Conservation (phyloP, 2,797 vertebrate genomes). For the Sebastes steindachneri region DNA sequence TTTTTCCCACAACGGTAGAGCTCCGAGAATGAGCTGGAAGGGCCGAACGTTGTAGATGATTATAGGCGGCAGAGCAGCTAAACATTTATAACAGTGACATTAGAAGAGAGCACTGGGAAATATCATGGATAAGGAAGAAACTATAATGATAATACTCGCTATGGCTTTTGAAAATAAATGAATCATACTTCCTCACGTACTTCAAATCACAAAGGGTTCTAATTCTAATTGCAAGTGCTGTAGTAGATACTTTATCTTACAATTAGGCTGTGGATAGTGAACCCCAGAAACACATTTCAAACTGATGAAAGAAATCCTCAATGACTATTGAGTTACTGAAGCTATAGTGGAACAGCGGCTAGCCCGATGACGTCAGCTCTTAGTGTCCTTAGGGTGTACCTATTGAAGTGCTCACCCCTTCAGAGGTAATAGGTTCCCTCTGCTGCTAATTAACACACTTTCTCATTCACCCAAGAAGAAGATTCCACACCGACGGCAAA, state of each 20-base stretch:
- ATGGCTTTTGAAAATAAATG: background rate
- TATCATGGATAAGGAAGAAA: background rate
- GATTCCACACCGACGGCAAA: background rate
- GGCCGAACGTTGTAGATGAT: background rate
- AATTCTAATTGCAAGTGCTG: background rate
- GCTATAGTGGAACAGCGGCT: background rate
- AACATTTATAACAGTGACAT: background rate
- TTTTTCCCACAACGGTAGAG: background rate
- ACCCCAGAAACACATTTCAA: background rate
- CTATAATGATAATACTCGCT: background rate
- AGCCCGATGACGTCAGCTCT: background rate
- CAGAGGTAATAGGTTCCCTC: background rate
- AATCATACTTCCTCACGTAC: background rate
- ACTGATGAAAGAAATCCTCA: background rate
- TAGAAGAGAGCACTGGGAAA: background rate
- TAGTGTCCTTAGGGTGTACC: background rate
- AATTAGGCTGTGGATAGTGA: background rate
- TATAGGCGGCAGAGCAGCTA: background rate
- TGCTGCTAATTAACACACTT: background rate
- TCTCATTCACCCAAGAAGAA: constrained; percentile 3
- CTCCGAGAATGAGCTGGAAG: background rate
- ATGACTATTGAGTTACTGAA: background rate
- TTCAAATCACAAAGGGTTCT: background rate
- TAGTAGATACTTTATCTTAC: background rate
- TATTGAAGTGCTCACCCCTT: background rate